Base-by-base conservation (phyloP, 2,888 invertebrate species). In the Drosophila eohydei region DNA sequence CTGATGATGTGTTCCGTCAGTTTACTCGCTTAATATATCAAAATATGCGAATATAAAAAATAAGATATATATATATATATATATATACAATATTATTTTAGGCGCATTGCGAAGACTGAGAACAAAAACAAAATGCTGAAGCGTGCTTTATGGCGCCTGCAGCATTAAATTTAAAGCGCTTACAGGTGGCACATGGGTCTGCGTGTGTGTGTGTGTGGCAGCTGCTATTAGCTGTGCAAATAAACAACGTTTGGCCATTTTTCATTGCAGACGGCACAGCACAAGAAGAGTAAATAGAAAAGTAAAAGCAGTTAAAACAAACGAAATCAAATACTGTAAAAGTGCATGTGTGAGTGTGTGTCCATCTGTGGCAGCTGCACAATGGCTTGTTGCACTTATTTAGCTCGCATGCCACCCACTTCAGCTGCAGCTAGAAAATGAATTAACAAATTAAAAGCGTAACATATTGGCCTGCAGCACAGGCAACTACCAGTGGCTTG, bases 381-480 rank as follows among this genome's bases (percentile, higher is more conserved):
- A 48, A 55, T 55, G 76, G 76, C 79, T 63, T 81, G 70, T 41
- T 74, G 68, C 78, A 78, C 68, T 74, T 77, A 73, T 72, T 83
- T 41, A 26, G 8, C 46, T 32, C 43, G 32, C 54, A 56, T 55
- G 50, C 30, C 65, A 26, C 54, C 28, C 54, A 38, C 54, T 54
- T 8, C 26, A 54, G 54, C 54, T 75, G 54, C 61, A 58, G 69
- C 78, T 64, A 46, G 87, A 72, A 87, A 87, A 87, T 84, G 87
- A 87, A 84, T 87, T 84, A 84, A 84, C 84, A 87, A 84, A 84
- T 84, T 87, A 84, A 84, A 84, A 87, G 84, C 78, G 80, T 81
- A 71, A 76, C 87, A 86, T 86, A 84, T 87, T 84, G 87, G 82
- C 75, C 71, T 54, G 70, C 74, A 80, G 67, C 50, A 58, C 54